These are phyloP conservation scores for Spilogale gracilis DNA, from an alignment of 2,113 vertebrate species.

Conservation along the genomic window DNA sequence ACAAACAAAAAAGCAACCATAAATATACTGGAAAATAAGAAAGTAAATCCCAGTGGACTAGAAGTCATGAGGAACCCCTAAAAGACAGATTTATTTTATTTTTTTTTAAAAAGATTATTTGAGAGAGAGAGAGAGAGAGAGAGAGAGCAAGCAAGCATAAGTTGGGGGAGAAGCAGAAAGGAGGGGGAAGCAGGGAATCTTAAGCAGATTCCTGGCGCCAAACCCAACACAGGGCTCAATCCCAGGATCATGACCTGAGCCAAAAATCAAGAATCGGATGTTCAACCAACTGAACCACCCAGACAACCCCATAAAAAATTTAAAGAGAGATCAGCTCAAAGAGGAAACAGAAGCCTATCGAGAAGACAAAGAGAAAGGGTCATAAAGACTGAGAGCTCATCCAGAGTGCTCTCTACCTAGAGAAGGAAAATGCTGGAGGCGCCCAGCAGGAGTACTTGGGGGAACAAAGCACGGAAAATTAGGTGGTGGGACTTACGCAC, in stretches of 20 bases:
- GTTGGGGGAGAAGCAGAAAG: neutral
- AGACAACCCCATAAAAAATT: too few relatives aligned
- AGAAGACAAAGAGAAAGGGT: neutral
- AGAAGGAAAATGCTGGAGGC: neutral
- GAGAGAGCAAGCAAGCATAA: neutral
- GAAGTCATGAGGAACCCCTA: neutral
- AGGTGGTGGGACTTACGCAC: neutral
- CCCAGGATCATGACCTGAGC: neutral
- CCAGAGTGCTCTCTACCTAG: neutral
- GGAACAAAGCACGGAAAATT: neutral
- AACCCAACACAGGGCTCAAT: neutral
- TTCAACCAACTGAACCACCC: neutral
- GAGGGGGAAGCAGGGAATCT: neutral
- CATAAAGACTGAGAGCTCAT: rapidly evolving
- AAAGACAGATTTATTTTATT: neutral
- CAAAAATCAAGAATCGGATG: neutral
- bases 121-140: neutral
- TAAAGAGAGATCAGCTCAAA: neutral
- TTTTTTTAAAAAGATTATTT: neutral
- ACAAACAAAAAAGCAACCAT: neutral
- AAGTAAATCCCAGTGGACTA: neutral
- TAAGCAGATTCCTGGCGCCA: neutral
- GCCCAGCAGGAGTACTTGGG: rapidly evolving
- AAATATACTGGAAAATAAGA: neutral
- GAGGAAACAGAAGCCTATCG: neutral